phyloP scores from a whole-genome alignment of 2,113 vertebrate species.

The Heloderma charlesbogerti region DNA sequence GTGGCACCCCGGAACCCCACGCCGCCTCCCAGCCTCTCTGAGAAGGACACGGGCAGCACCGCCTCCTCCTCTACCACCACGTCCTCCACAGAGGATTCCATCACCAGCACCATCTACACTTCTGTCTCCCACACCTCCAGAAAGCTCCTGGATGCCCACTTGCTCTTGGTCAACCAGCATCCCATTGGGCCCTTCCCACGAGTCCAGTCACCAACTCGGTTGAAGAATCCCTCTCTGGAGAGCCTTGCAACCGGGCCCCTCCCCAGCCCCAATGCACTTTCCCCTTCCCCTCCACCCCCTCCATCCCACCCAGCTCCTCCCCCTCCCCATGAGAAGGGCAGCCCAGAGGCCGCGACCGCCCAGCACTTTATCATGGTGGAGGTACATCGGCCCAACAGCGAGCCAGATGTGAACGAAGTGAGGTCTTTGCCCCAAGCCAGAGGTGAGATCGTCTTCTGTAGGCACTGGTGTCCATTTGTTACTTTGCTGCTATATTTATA shows the following conservation, averaged over 20 bases:
- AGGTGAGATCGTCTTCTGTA: slow-evolving; percentile 78
- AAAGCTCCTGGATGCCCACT: slow-evolving; percentile 76
- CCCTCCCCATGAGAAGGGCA: slow-evolving; percentile 68
- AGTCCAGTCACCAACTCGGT: slow-evolving; percentile 87
- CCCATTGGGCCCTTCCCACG: slow-evolving; percentile 92
- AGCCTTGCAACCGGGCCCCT: slow-evolving; percentile 29
- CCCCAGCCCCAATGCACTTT: slow-evolving; percentile 10
- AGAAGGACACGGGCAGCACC: slow-evolving; percentile 64
- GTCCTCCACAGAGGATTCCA: slow-evolving; percentile 51
- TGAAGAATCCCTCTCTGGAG: slow-evolving; percentile 63
- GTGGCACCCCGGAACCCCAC: slow-evolving; percentile 78
- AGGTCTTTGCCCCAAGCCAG: slow-evolving; percentile 90
- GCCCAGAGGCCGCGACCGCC: slow-evolving; percentile 69
- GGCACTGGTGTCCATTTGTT: no score
- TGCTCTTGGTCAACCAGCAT: slow-evolving; percentile 83
- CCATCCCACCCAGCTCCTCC: slow-evolving; percentile 58
- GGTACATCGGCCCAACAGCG: slow-evolving; percentile 92
- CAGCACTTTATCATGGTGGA: slow-evolving; percentile 96
- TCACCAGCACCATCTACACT: slow-evolving; percentile 74
- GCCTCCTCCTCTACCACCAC: slow-evolving; percentile 37
- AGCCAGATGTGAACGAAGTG: slow-evolving; percentile 96
- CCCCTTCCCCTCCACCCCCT: slow-evolving; percentile 46
- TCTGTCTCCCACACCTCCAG: slow-evolving; percentile 66
- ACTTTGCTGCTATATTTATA: neutral
- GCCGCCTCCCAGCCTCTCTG: slow-evolving; percentile 49